phyloP scores from a whole-genome alignment of 35 echinoderm and acorn worm species.

The Lytechinus variegatus region DNA sequence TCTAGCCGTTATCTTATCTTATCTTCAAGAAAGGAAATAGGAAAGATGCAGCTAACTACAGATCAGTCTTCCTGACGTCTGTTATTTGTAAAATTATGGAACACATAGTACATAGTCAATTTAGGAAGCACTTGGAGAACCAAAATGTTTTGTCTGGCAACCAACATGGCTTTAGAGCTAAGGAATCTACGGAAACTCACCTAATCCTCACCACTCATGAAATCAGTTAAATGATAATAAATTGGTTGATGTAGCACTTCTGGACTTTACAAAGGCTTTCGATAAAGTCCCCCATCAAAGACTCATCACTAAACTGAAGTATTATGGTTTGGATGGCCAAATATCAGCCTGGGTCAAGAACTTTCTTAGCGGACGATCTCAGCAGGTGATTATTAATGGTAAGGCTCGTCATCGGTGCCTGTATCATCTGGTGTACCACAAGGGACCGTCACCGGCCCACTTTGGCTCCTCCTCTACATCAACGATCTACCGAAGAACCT shows the following conservation, averaged over 20 bases:
- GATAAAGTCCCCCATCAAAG: slow-evolving; percentile 47
- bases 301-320: slow-evolving; percentile 55
- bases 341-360: neutral
- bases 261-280: slow-evolving; percentile 55
- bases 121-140: no score
- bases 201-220: slow-evolving; percentile 53
- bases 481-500: slow-evolving; percentile 58
- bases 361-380: slow-evolving; percentile 47
- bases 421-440: slow-evolving; percentile 21
- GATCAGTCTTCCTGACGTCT: slow-evolving; percentile 57
- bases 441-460: slow-evolving; percentile 59
- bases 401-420: no score
- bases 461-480: slow-evolving; percentile 56
- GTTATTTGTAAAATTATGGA: slow-evolving; percentile 7
- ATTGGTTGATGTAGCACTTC: slow-evolving; percentile 43
- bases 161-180: slow-evolving; percentile 45
- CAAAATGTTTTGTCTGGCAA: no score
- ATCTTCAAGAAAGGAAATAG: slow-evolving; percentile 50
- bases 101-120: no score
- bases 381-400: slow-evolving; percentile 49
- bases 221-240: slow-evolving; percentile 22
- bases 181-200: slow-evolving; percentile 57
- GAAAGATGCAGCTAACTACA: slow-evolving; percentile 46
- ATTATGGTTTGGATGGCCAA: slow-evolving; percentile 64
- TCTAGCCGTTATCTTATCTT: slow-evolving; percentile 43